Evolutionary conservation across 2,888 invertebrate genomes (phyloP).

Genomic region (Drosophila peninsularis): DNA sequence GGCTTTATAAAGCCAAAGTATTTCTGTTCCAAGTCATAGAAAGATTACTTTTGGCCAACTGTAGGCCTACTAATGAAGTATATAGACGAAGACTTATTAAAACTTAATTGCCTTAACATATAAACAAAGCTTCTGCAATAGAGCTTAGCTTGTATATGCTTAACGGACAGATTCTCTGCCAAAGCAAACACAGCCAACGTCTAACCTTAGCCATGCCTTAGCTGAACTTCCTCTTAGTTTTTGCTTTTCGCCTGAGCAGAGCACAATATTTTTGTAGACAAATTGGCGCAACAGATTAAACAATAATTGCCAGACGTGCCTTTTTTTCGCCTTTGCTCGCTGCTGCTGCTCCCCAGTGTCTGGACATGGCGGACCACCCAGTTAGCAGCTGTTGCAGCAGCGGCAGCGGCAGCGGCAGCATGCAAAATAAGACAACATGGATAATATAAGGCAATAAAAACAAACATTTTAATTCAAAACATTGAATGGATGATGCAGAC

Average conservation of each 20-base stretch:
- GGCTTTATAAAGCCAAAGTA: too few relatives aligned
- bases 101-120: too few relatives aligned
- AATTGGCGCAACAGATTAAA: conserved; percentile 20
- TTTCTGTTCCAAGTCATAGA: too few relatives aligned
- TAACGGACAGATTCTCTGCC: not conserved
- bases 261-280: conserved; percentile 19
- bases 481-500: conserved; percentile 30
- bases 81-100: too few relatives aligned
- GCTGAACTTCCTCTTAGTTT: not conserved
- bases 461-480: conserved; percentile 42
- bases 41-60: too few relatives aligned
- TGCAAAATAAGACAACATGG: conserved; percentile 26
- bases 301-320: conserved; percentile 35
- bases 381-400: conserved; percentile 22
- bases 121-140: too few relatives aligned
- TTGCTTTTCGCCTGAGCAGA: not conserved
- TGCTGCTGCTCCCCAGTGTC: not conserved
- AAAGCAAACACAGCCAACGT: not conserved
- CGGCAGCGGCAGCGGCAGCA: conserved; percentile 19
- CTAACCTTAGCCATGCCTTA: not conserved
- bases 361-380: conserved; percentile 52
- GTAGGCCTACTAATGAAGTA: too few relatives aligned
- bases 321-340: conserved; percentile 10
- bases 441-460: conserved; percentile 43
- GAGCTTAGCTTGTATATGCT: too few relatives aligned